Evolutionary conservation across 2,888 invertebrate genomes (phyloP), one percentile per base, ranked within the genome.

Genomic region (Andricus curvator): DNA sequence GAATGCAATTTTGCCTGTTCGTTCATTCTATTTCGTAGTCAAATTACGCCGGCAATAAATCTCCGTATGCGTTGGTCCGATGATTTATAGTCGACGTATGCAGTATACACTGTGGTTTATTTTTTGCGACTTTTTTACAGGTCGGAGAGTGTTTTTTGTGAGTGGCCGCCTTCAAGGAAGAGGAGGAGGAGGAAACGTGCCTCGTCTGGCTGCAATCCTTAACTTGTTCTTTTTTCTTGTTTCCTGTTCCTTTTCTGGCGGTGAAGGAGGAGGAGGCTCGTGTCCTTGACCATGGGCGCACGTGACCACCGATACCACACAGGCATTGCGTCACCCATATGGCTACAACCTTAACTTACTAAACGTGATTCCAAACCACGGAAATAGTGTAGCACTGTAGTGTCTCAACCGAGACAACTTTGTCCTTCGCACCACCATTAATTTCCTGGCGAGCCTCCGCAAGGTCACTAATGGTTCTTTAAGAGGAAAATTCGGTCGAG

Each of bases 221-320:
- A 33, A 44, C 62, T 48, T 33, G 37, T 44, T 62, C 22, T 20
- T 4, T 20, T 77, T 41, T 20, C 56, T 66, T 51, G 51, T 65
- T 74, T 15, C 17, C 25, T 60, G 56, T 74, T 67, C 70, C 56
- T 29, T 68, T 51, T 25, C 25, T 29, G 25, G 17, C 68, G 51
- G 17, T 25, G 44, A 70, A 70, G 70, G 29, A 70, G 70, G 37
- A 37, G 37, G 51, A 51, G 25, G 17, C 20, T 51, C 51, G 78
- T 81, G 82, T 81, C 84, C 85, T 85, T 85, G 85, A 85, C 84
- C 83, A 81, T 84, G 81, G 62, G 74, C 77, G 77, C 84, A 84
- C 85, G 85, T 84, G 84, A 83, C 82, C 82, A 81, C 82, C 80
- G 77, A 83, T 83, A 83, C 84, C 80, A 83, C 56, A 62, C 77